phyloP scores from a whole-genome alignment of 2,888 invertebrate genomes.

The Thyatira batis region DNA sequence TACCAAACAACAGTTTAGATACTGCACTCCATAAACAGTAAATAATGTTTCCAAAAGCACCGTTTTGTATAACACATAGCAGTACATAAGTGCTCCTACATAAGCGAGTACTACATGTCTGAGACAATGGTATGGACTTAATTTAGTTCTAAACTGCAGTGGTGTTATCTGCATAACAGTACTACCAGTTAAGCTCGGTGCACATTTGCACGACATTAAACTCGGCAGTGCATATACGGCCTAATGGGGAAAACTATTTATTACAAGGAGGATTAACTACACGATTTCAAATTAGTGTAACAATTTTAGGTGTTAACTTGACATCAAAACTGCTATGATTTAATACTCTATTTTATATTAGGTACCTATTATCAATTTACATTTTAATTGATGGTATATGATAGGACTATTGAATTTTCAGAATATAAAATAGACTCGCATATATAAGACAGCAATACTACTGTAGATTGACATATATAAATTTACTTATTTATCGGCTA shows the following conservation, averaged over 20 bases:
- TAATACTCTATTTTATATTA: too few species aligned
- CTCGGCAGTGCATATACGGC: constrained; percentile 16
- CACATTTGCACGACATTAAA: constrained; percentile 34
- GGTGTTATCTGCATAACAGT: constrained; percentile 47
- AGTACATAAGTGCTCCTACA: constrained; percentile 14
- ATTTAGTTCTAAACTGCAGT: constrained; percentile 51
- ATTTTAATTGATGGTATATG: too few species aligned
- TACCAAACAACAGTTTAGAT: not conserved
- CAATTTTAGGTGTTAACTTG: too few species aligned
- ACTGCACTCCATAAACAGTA: not conserved
- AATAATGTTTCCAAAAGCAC: not conserved
- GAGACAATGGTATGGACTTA: constrained; percentile 44
- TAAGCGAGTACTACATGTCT: too few species aligned
- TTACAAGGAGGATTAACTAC: constrained; percentile 6
- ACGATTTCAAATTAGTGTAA: not conserved
- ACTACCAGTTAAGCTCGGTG: constrained; percentile 38
- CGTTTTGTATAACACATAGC: constrained; percentile 7
- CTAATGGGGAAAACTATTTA: constrained; percentile 8
- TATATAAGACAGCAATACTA: too few species aligned
- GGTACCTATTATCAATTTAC: too few species aligned
- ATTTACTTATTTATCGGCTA: too few species aligned
- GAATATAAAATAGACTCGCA: too few species aligned
- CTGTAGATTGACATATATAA: too few species aligned
- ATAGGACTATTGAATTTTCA: too few species aligned
- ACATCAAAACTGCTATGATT: too few species aligned